Conservation (phyloP, 2,888 invertebrate species). For the Hecatera dysodea region DNA sequence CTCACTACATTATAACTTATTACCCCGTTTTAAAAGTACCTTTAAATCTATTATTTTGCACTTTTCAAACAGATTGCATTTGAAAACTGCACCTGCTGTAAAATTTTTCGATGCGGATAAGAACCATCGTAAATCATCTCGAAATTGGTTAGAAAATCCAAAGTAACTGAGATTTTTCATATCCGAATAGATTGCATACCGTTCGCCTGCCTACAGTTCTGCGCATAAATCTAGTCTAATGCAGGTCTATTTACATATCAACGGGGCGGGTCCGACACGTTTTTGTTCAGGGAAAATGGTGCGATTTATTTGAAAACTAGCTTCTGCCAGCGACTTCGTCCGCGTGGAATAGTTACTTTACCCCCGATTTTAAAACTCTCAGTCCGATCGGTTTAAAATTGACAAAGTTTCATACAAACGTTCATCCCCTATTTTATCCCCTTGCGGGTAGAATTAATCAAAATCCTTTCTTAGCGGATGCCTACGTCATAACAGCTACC, state of each 20-base stretch:
- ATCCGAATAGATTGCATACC: conserved; percentile 21
- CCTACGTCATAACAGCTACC: too few species aligned
- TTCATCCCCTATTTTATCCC: too few species aligned
- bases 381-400: too few species aligned
- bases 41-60: background rate
- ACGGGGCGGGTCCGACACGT: conserved; percentile 43
- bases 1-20: too few species aligned
- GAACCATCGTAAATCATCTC: conserved; percentile 10
- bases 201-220: conserved; percentile 36
- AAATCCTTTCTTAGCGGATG: too few species aligned
- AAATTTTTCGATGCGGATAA: background rate
- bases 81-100: background rate
- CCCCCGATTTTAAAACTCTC: too few species aligned
- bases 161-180: conserved; percentile 39
- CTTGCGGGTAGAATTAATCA: too few species aligned
- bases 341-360: too few species aligned
- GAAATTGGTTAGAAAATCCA: conserved; percentile 16
- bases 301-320: conserved; percentile 41
- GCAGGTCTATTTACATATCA: conserved; percentile 46
- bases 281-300: conserved; percentile 36
- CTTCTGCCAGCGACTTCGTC: too few species aligned
- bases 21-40: background rate
- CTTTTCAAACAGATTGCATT: background rate
- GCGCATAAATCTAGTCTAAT: conserved; percentile 44
- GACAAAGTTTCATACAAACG: too few species aligned